Evolutionary conservation across 2,888 invertebrate genomes (phyloP), one percentile per base, ranked within the genome.

Genomic region (Actias luna): DNA sequence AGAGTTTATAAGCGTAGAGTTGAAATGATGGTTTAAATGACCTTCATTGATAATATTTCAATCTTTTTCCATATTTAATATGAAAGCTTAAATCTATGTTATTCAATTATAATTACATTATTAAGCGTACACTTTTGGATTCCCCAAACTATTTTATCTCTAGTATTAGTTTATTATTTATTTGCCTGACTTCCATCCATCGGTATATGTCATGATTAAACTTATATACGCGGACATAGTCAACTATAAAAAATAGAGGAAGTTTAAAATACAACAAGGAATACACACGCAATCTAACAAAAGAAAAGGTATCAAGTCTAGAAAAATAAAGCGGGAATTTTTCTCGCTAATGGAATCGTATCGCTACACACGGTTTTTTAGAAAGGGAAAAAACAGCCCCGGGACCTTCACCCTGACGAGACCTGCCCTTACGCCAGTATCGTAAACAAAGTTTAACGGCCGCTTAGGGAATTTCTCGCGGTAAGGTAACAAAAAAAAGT

Each of bases 261-360:
- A 50, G 46, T 50, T 22, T 57, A 22, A 55, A 59, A 33, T 39
- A 59, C 31, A 55, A 25, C 27, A 27, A 50, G 36, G 52, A 50
- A 69, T 64, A 67, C 63, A 65, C 59, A 64, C 67, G 65, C 65
- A 63, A 66, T 60, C 61, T 67, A 70, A 72, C 70, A 67, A 58
- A 58, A 39, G 50, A 67, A 66, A 69, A 61, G 66, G 63, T 66
- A 66, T 64, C 67, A 64, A 42, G 61, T 67, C 46, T 36, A 64
- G 59, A 52, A 50, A 61, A 65, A 65, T 62, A 64, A 59, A 59
- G 31, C 35, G 59, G n/a, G 52, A 59, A 62, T 58, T 60, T 64
- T 71, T 76, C 68, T 69, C 59, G 68, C 69, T 74, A 77, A 76
- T 72, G 68, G 69, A 77, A 77, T 75, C 74, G 71, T 72, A 69